These are phyloP conservation scores for Aplodontia rufa DNA, from an alignment of 2,113 vertebrate species.

Conservation along the genomic window DNA sequence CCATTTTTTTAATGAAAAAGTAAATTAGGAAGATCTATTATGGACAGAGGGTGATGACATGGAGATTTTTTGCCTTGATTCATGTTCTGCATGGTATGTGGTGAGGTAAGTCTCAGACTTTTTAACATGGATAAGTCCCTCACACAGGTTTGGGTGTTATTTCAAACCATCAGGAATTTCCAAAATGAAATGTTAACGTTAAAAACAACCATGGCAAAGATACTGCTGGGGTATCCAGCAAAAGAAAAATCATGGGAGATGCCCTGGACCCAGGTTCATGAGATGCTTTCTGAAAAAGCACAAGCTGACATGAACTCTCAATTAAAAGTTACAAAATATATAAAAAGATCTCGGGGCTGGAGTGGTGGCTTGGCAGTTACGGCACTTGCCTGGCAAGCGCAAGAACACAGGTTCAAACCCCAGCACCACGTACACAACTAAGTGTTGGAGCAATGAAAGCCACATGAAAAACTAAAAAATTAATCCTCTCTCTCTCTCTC, in stretches of 20 bases:
- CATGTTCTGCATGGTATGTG: neutral
- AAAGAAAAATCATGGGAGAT: neutral
- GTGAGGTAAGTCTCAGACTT: neutral
- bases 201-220: neutral
- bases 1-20: neutral
- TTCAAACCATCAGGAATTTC: neutral
- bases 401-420: too few species aligned
- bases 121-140: neutral
- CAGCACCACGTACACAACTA: too few species aligned
- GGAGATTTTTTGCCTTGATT: neutral
- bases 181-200: conserved; percentile 3
- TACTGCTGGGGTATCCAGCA: neutral
- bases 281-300: neutral
- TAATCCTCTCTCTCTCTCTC: too few species aligned
- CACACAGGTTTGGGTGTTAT: neutral
- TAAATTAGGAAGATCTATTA: neutral
- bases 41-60: neutral
- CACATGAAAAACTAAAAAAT: too few species aligned
- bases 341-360: too few species aligned
- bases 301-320: neutral
- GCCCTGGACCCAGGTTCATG: neutral
- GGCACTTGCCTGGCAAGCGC: too few species aligned
- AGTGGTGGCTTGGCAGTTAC: too few species aligned
- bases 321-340: neutral
- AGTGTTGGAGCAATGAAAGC: too few species aligned